A percentile compares a stretch with the other conserved stretches of the same genome.
phyloP scores from a whole-genome alignment of 2,113 vertebrate genomes.

The Siniperca knerii region DNA sequence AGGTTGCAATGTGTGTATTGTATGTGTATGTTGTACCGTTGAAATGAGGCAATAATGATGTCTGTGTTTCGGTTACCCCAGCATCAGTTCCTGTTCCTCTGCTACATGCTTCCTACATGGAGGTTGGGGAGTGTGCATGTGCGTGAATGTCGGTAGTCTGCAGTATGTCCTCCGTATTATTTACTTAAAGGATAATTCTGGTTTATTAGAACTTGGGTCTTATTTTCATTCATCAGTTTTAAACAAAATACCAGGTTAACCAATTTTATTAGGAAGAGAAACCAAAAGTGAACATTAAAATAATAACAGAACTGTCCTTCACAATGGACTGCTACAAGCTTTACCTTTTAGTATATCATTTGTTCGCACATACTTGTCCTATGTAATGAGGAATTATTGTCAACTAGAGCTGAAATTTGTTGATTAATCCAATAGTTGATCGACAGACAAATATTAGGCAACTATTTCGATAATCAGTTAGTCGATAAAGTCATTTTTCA shows the following conservation, averaged over 20 bases:
- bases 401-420: neutral
- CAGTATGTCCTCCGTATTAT: slow-evolving; percentile 56
- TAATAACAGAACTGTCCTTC: neutral
- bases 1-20: slow-evolving; percentile 63
- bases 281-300: neutral
- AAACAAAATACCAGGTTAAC: neutral
- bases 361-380: neutral
- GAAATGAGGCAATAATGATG: slow-evolving; percentile 82
- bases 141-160: slow-evolving; percentile 39
- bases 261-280: neutral
- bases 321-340: neutral
- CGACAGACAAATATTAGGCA: neutral
- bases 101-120: slow-evolving; percentile 56
- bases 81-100: slow-evolving; percentile 75
- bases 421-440: neutral
- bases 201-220: slow-evolving; percentile 32
- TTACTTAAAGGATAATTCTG: slow-evolving; percentile 37
- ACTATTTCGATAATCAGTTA: neutral
- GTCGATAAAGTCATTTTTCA: neutral
- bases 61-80: slow-evolving; percentile 73
- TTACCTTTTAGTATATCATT: neutral
- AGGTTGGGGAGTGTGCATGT: slow-evolving; percentile 43
- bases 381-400: neutral
- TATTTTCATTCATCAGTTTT: neutral
- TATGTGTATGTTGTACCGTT: slow-evolving; percentile 71